Conservation (phyloP, 2,888 invertebrate genomes). For the Sepioteuthis lessoniana region DNA sequence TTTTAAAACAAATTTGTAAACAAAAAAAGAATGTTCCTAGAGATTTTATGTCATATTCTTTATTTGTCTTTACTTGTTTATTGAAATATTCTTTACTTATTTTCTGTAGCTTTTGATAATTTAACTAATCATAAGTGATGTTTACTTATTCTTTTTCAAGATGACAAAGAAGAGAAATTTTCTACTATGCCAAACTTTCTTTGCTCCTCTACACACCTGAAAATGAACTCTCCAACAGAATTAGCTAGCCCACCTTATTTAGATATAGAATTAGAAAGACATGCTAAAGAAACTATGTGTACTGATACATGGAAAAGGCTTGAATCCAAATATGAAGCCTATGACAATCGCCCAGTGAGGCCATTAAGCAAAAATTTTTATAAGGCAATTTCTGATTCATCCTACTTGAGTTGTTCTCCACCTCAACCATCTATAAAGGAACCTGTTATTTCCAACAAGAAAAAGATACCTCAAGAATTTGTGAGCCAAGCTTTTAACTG, state of each 20-base stretch:
- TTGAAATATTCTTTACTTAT: no score
- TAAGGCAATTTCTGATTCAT: slow-evolving; percentile 59
- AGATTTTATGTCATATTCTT: background rate
- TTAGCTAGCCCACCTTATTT: background rate
- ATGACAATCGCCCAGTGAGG: slow-evolving; percentile 65
- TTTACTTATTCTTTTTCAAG: background rate
- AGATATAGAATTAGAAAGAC: background rate
- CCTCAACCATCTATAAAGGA: slow-evolving; percentile 64
- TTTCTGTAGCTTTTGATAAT: background rate
- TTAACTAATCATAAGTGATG: background rate
- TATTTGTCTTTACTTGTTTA: no score
- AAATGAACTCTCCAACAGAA: no score
- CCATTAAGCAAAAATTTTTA: slow-evolving; percentile 64
- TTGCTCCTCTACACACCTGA: no score
- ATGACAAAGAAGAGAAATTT: background rate
- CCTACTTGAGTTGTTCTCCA: slow-evolving; percentile 59
- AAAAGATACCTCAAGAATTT: slow-evolving; percentile 58
- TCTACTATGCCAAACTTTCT: background rate
- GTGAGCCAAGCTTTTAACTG: slow-evolving; percentile 63
- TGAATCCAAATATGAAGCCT: slow-evolving; percentile 61
- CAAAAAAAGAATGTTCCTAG: no score
- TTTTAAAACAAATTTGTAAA: no score
- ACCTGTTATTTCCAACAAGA: slow-evolving; percentile 60
- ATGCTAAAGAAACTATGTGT: background rate
- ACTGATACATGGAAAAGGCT: background rate